phyloP scores from a whole-genome alignment of 2,888 invertebrate species.

The Eucera pruinosa region DNA sequence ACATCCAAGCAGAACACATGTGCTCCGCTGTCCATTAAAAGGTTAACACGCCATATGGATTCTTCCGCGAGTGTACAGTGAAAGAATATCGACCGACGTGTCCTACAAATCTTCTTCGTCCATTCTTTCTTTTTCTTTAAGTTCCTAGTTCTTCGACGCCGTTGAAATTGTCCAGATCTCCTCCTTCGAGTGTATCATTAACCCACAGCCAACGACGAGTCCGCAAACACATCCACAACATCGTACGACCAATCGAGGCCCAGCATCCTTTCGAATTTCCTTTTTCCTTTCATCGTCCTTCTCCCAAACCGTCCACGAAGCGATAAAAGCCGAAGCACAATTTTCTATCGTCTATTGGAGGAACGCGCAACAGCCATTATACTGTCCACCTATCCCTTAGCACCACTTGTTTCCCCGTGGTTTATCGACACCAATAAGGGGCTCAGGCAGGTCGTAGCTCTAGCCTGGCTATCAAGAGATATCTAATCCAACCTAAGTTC shows the following conservation, averaged over 20 bases:
- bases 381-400: constrained; percentile 42
- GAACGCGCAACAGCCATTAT: constrained; percentile 63
- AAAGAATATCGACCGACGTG: neutral
- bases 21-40: no score
- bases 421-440: constrained; percentile 80
- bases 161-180: constrained; percentile 9
- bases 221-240: constrained; percentile 8
- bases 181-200: constrained; percentile 21
- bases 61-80: neutral
- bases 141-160: neutral
- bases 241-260: constrained; percentile 51
- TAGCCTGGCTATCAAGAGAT: constrained; percentile 60
- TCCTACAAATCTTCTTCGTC: constrained; percentile 6
- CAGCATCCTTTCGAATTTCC: constrained; percentile 51
- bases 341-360: constrained; percentile 7
- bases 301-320: constrained; percentile 31
- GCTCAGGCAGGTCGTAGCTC: constrained; percentile 57
- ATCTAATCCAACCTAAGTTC: constrained; percentile 54
- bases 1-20: no score
- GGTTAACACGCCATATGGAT: neutral
- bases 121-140: no score
- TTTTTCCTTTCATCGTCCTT: no score
- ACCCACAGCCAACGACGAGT: constrained; percentile 23
- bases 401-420: constrained; percentile 50
- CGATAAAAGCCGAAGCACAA: constrained; percentile 54